phyloP scores from a whole-genome alignment of 2,113 vertebrate genomes.

The Paradisaea rubra region DNA sequence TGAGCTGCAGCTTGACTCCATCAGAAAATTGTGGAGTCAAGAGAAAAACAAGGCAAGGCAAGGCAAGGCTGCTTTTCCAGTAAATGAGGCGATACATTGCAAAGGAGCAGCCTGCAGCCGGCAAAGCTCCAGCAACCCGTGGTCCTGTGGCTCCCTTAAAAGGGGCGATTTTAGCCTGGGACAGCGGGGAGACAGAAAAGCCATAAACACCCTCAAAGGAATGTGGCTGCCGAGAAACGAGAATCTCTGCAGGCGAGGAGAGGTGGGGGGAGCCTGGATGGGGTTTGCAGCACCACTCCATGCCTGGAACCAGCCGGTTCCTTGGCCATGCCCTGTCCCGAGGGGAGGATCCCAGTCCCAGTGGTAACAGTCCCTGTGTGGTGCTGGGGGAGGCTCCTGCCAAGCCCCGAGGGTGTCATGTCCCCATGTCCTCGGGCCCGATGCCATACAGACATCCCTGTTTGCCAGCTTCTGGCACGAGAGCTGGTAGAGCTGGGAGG shows the following conservation, averaged over 20 bases:
- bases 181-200: background rate
- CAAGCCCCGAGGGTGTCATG: rapidly evolving
- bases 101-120: background rate
- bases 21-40: background rate
- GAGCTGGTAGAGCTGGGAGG: background rate
- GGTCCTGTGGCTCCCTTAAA: constrained; percentile 25
- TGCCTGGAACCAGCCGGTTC: background rate
- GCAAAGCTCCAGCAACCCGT: background rate
- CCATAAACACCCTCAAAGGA: background rate
- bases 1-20: background rate
- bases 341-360: background rate
- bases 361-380: background rate
- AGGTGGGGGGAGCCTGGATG: background rate
- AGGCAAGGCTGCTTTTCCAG: background rate
- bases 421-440: rapidly evolving
- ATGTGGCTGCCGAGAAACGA: background rate
- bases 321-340: background rate
- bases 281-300: background rate
- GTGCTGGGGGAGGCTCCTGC: background rate
- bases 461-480: background rate
- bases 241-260: background rate
- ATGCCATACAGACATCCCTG: background rate
- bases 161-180: constrained; percentile 7
- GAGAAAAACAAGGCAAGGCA: background rate
- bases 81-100: background rate